Percentiles rank a stretch among this genome's conserved stretches.
These are phyloP conservation scores for Euwallacea similis DNA, from an alignment of 1,140 invertebrate species.

Conservation along the genomic window DNA sequence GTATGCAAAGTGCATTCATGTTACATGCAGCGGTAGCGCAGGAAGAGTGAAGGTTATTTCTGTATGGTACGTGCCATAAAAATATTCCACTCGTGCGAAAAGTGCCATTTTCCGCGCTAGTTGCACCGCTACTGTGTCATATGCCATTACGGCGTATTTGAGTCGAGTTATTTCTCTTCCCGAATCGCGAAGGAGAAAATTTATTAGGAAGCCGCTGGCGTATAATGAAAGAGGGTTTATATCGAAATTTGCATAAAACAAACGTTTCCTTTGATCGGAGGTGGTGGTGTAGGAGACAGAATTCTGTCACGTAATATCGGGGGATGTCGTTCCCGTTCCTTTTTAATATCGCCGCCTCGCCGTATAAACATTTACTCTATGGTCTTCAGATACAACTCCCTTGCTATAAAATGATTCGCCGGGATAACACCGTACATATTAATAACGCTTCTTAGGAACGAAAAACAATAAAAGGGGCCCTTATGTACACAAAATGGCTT, in stretches of 20 bases:
- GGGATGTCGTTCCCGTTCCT: slow-evolving; percentile 24
- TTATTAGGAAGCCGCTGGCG: background rate
- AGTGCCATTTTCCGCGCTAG: too few relatives aligned
- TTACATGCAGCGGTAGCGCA: too few relatives aligned
- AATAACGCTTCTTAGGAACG: slow-evolving; percentile 34
- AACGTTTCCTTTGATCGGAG: slow-evolving; percentile 39
- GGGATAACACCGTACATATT: slow-evolving; percentile 38
- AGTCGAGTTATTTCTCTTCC: too few relatives aligned
- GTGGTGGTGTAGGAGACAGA: slow-evolving; percentile 19
- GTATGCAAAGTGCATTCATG: too few relatives aligned
- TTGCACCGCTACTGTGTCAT: too few relatives aligned
- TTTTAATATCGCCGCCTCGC: slow-evolving; percentile 37
- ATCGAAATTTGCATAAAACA: slow-evolving; percentile 32
- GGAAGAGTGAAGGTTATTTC: too few relatives aligned
- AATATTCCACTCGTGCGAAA: too few relatives aligned
- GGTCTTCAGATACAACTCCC: slow-evolving; percentile 31
- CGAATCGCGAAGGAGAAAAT: background rate
- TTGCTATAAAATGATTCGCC: slow-evolving; percentile 36
- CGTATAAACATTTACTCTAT: slow-evolving; percentile 37
- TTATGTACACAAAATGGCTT: slow-evolving; percentile 33
- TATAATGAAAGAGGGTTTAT: slow-evolving; percentile 2
- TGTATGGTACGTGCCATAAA: too few relatives aligned
- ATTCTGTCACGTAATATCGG: slow-evolving; percentile 38
- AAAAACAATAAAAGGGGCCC: slow-evolving; percentile 34
- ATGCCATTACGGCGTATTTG: too few relatives aligned